Percentiles rank a stretch among this genome's conserved stretches.
phyloP scores from a whole-genome alignment of 2,113 vertebrate genomes.

The Neogale vison region DNA sequence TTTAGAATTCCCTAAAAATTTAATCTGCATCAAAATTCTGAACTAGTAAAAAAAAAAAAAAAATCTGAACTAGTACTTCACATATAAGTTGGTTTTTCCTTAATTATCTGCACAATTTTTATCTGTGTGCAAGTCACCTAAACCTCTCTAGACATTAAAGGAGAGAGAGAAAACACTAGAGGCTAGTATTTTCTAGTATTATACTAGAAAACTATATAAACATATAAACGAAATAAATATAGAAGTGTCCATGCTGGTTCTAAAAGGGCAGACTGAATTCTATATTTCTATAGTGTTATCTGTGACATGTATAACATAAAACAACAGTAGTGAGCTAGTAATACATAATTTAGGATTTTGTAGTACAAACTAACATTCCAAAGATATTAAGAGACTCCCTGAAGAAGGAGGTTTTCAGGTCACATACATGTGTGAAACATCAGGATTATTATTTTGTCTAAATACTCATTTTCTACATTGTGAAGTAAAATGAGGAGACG shows the following conservation, averaged over 20 bases:
- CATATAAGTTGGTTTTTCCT: neutral
- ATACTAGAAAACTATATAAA: no score
- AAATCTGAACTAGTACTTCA: neutral
- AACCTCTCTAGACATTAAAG: neutral
- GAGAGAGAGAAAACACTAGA: neutral
- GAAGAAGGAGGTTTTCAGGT: neutral
- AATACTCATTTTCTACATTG: neutral
- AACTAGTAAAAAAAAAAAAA: neutral
- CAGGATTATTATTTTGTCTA: slow-evolving; percentile 8
- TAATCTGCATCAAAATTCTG: slow-evolving; percentile 5
- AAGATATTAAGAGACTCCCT: neutral
- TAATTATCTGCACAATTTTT: neutral
- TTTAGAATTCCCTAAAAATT: neutral
- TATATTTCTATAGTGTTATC: neutral
- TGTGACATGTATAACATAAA: neutral
- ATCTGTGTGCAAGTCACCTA: neutral
- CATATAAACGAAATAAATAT: neutral
- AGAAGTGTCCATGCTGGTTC: neutral
- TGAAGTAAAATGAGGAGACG: slow-evolving; percentile 21
- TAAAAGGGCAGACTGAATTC: neutral
- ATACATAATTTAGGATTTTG: slow-evolving; percentile 14
- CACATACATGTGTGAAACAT: slow-evolving; percentile 4
- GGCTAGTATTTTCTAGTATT: no score
- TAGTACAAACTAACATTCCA: neutral
- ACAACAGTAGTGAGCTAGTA: neutral